Conservation (phyloP, 1,140 invertebrate genomes). For the Dendrolimus kikuchii region DNA sequence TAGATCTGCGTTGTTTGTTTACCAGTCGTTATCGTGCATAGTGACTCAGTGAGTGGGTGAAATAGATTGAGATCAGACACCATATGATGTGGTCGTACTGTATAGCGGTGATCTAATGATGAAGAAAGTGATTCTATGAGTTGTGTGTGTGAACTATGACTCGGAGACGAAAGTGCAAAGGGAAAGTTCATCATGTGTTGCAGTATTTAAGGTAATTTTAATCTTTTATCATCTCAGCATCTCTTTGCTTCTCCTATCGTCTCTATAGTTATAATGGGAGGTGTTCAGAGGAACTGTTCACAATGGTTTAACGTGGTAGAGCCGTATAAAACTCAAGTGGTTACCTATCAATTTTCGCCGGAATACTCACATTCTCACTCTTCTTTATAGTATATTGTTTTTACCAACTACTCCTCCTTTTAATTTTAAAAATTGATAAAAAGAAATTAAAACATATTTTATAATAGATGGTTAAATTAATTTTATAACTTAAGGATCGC, state of each 20-base stretch:
- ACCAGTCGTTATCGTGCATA: slow-evolving; percentile 17
- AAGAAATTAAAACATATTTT: no score
- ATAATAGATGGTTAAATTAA: no score
- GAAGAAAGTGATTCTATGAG: not conserved
- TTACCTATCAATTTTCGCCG: no score
- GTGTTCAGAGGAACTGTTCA: no score
- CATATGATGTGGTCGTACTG: not conserved
- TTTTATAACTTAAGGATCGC: no score
- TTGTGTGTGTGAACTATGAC: not conserved
- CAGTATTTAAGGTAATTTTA: slow-evolving; percentile 39
- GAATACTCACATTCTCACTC: no score
- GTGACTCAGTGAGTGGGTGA: slow-evolving; percentile 10
- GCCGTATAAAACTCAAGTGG: no score
- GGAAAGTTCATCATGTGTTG: slow-evolving; percentile 44
- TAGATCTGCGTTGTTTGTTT: slow-evolving; percentile 21
- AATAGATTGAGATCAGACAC: slow-evolving; percentile 2
- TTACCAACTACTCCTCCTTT: no score
- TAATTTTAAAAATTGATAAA: no score
- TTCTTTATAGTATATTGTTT: no score
- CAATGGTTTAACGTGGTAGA: no score
- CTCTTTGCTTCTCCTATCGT: not conserved
- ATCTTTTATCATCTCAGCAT: not conserved
- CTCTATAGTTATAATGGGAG: no score
- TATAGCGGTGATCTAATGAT: slow-evolving; percentile 6
- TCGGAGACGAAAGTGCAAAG: slow-evolving; percentile 25